A percentile compares a stretch with the other conserved stretches of the same genome.
Conservation (phyloP, 2,888 invertebrate species). For the Mimas tiliae region DNA sequence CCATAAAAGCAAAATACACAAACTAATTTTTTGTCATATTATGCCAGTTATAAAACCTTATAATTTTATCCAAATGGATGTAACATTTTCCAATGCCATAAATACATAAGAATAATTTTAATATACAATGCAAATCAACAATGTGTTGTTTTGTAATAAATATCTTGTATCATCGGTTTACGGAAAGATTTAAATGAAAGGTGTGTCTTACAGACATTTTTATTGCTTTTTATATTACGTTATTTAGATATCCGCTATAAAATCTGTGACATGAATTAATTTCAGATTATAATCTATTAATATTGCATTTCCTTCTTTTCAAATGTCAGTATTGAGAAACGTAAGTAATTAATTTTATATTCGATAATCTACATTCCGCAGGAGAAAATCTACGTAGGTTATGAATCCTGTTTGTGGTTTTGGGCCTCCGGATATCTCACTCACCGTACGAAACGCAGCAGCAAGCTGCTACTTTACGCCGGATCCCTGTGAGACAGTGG, state of each 20-base stretch:
- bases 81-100: not conserved
- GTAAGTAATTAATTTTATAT: not conserved
- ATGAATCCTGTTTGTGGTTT: too few species aligned
- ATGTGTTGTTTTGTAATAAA: slow-evolving; percentile 14
- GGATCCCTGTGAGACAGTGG: too few species aligned
- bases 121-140: slow-evolving; percentile 14
- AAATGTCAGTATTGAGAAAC: not conserved
- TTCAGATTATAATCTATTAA: slow-evolving; percentile 5
- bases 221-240: slow-evolving; percentile 16
- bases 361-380: not conserved
- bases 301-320: slow-evolving; percentile 6
- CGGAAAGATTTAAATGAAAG: not conserved
- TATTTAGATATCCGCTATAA: slow-evolving; percentile 17
- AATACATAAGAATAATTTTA: slow-evolving; percentile 27
- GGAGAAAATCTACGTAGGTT: too few species aligned
- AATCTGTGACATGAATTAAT: slow-evolving; percentile 13
- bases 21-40: too few species aligned
- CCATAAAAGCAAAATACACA: too few species aligned
- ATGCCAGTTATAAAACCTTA: too few species aligned
- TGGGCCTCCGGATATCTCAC: too few species aligned
- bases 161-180: slow-evolving; percentile 4
- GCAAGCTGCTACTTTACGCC: too few species aligned
- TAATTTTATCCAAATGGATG: not conserved
- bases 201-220: slow-evolving; percentile 14
- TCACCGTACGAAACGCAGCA: too few species aligned